These are phyloP conservation scores for Solenodon paradoxus DNA, from an alignment of 2,113 vertebrate species.

Conservation along the genomic window DNA sequence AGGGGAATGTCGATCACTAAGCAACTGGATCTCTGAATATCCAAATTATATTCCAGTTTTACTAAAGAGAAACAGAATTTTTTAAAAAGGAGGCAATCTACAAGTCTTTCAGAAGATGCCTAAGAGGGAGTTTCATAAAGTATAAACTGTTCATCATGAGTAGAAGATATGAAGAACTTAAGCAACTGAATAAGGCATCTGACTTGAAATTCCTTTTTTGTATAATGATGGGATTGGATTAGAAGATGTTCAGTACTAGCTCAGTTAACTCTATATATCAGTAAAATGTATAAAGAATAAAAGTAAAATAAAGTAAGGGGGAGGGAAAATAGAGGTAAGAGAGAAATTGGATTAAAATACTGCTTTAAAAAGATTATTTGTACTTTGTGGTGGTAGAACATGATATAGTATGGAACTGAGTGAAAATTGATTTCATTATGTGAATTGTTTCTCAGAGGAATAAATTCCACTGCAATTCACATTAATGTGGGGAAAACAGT, in stretches of 20 bases:
- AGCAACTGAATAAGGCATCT: background rate
- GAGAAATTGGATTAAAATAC: background rate
- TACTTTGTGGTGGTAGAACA: background rate
- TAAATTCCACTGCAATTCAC: background rate
- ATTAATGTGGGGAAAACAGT: background rate
- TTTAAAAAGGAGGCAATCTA: background rate
- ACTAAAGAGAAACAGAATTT: background rate
- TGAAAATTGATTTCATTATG: conserved; percentile 27
- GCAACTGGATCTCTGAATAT: background rate
- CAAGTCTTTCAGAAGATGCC: background rate
- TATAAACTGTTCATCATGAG: background rate
- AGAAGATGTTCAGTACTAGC: background rate
- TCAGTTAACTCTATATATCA: background rate
- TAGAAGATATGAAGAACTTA: background rate
- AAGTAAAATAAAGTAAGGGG: background rate
- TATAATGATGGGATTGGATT: background rate
- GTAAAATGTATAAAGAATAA: background rate
- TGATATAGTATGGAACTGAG: background rate
- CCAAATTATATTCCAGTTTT: background rate
- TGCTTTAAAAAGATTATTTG: background rate
- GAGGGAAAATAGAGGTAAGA: background rate
- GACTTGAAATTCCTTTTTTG: background rate
- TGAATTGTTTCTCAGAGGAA: conserved; percentile 18
- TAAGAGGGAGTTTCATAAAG: background rate
- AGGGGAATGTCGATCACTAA: background rate